Evolutionary conservation across 2,113 vertebrate species (phyloP).

Genomic region (Vidua chalybeata): DNA sequence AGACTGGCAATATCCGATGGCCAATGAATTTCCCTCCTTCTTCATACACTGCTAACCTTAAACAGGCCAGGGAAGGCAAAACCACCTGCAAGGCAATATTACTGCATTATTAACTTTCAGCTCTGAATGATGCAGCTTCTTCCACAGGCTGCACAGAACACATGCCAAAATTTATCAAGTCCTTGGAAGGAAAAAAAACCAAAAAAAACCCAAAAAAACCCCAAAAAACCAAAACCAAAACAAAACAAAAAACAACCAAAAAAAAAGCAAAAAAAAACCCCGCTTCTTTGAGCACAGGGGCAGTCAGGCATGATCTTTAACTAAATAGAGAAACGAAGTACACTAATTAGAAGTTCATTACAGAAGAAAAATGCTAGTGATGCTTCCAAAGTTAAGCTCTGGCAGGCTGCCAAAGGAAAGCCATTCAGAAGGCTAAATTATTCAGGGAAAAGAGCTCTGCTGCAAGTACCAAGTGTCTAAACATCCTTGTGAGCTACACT

Average conservation of each 20-base stretch:
- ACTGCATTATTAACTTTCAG: background rate
- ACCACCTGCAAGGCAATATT: slow-evolving; percentile 80
- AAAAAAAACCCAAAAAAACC: background rate
- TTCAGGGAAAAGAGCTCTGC: background rate
- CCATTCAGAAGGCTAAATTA: slow-evolving; percentile 28
- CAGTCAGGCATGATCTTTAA: background rate
- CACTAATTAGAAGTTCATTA: slow-evolving; percentile 52
- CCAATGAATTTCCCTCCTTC: slow-evolving; percentile 98
- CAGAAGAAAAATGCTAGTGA: slow-evolving; percentile 11
- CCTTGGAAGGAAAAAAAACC: background rate
- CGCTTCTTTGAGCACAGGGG: background rate
- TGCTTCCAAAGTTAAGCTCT: slow-evolving; percentile 28
- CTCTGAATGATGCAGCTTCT: background rate
- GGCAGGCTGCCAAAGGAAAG: slow-evolving; percentile 19
- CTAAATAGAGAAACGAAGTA: slow-evolving; percentile 13
- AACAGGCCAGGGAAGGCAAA: slow-evolving; percentile 89
- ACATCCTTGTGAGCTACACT: background rate
- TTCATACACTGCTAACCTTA: slow-evolving; percentile 94
- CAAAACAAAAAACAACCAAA: background rate
- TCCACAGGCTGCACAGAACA: background rate
- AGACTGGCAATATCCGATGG: slow-evolving; percentile 93
- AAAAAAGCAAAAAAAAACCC: background rate
- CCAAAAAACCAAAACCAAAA: background rate
- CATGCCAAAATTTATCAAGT: background rate
- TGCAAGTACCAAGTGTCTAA: background rate